Evolutionary conservation across 2,888 invertebrate genomes (phyloP).

Genomic region (Metellina segmentata): DNA sequence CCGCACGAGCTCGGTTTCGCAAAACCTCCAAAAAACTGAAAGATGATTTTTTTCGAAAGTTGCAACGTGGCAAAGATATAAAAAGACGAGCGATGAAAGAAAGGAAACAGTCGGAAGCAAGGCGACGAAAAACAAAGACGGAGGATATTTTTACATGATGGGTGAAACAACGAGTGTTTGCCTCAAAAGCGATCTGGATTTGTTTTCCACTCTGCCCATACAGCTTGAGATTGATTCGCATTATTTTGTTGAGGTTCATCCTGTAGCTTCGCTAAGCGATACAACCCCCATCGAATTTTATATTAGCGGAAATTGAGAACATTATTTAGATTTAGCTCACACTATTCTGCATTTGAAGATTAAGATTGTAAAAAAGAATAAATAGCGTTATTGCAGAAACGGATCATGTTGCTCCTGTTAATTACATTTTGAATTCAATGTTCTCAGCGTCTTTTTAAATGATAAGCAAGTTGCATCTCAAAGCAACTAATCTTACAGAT

Average conservation of each 20-base stretch:
- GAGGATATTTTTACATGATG: conserved; percentile 56
- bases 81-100: conserved; percentile 34
- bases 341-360: conserved; percentile 35
- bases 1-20: neutral
- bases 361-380: conserved; percentile 35
- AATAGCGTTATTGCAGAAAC: neutral
- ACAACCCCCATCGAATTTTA: conserved; percentile 45
- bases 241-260: conserved; percentile 51
- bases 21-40: conserved; percentile 29
- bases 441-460: conserved; percentile 51
- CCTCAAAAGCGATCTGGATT: too few relatives aligned
- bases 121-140: conserved; percentile 16
- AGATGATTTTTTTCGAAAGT: conserved; percentile 47
- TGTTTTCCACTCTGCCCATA: neutral
- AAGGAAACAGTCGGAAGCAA: neutral
- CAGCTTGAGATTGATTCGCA: conserved; percentile 30
- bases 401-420: conserved; percentile 15
- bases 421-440: conserved; percentile 51
- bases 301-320: conserved; percentile 9
- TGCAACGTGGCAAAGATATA: conserved; percentile 28
- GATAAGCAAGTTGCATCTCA: conserved; percentile 51
- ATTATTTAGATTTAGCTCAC: conserved; percentile 45
- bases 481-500: conserved; percentile 29
- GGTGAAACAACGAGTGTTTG: conserved; percentile 3
- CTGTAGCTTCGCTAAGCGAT: conserved; percentile 31